Evolutionary conservation across 2,113 vertebrate genomes (phyloP).

Genomic region (Agapornis roseicollis): DNA sequence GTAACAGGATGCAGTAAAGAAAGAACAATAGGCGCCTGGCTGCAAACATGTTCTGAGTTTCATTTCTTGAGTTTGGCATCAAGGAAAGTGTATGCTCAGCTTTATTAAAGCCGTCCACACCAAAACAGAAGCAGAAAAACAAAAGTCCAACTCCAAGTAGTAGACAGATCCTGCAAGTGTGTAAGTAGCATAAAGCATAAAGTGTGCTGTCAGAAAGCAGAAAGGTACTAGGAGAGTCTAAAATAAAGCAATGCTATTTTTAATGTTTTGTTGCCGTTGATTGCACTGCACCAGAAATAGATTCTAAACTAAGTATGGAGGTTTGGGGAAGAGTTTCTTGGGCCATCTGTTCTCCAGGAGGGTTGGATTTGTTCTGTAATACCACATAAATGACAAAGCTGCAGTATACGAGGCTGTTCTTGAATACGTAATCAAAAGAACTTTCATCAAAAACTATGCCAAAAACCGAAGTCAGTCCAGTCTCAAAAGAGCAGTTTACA

Average conservation of each 20-base stretch:
- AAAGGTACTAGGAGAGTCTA: background rate
- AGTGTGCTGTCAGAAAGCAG: background rate
- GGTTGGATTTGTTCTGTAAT: background rate
- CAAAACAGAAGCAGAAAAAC: background rate
- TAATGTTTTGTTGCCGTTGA: conserved; percentile 1
- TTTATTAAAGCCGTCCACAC: background rate
- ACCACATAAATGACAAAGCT: background rate
- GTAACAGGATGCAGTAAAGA: background rate
- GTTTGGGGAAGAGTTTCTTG: background rate
- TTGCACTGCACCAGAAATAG: conserved; percentile 14
- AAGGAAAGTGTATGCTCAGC: background rate
- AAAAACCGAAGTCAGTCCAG: background rate
- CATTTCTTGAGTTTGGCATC: background rate
- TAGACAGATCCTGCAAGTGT: background rate
- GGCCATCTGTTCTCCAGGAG: conserved; percentile 40
- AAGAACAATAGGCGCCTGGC: background rate
- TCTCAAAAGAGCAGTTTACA: background rate
- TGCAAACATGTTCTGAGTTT: background rate
- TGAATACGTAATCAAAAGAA: background rate
- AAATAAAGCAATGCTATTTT: background rate
- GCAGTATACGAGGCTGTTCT: background rate
- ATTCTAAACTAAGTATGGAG: conserved; percentile 1
- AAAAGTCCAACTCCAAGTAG: background rate
- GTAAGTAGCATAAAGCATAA: background rate
- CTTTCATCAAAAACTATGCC: background rate